These are phyloP conservation scores for Cacatua alba DNA, from an alignment of 2,113 vertebrate species.

Conservation along the genomic window DNA sequence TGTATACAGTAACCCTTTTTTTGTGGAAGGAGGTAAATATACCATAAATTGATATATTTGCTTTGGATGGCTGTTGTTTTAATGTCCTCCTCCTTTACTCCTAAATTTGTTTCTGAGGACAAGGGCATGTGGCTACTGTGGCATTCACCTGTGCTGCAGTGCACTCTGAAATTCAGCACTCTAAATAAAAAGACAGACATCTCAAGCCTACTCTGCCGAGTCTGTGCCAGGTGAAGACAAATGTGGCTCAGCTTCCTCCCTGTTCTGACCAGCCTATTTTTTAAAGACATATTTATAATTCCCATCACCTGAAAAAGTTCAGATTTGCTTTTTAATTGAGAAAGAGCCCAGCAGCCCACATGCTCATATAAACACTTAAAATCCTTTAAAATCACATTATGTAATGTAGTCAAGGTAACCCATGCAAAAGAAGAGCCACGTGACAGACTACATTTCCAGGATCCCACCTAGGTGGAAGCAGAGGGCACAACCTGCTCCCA, in stretches of 20 bases:
- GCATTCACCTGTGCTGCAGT: background rate
- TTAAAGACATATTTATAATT: background rate
- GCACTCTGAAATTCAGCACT: background rate
- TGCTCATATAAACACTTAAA: background rate
- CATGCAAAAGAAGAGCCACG: background rate
- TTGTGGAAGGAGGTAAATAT: background rate
- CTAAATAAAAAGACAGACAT: background rate
- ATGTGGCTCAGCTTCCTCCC: background rate
- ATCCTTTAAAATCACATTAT: background rate
- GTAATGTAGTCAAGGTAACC: background rate
- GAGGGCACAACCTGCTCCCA: background rate
- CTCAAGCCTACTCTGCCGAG: background rate
- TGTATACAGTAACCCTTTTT: background rate
- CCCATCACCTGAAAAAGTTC: background rate
- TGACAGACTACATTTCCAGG: background rate
- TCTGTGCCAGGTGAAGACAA: background rate
- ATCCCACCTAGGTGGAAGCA: background rate
- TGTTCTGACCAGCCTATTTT: background rate
- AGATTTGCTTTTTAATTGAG: background rate
- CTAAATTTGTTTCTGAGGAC: background rate
- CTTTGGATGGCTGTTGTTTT: background rate
- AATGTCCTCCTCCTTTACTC: background rate
- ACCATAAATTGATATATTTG: background rate
- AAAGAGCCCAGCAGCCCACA: rapidly evolving
- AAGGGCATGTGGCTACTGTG: background rate